Conservation (phyloP, 2,797 vertebrate genomes). For the Cuniculus paca region DNA sequence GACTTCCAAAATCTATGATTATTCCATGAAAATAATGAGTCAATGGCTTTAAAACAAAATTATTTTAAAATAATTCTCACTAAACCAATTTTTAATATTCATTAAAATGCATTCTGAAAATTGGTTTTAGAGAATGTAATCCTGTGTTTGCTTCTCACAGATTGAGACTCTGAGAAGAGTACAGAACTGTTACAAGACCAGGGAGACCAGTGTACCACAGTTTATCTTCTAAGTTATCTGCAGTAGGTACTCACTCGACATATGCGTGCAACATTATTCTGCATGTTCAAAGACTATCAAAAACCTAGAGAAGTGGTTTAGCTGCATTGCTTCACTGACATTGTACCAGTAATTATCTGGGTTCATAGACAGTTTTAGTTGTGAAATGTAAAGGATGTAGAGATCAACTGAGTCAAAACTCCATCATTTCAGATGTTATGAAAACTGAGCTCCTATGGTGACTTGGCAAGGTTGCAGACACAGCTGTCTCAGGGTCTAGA, state of each 20-base stretch:
- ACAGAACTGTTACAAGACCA: not conserved
- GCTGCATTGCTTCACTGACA: not conserved
- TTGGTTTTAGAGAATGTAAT: not conserved
- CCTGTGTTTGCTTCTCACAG: accelerated
- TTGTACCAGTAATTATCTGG: not conserved
- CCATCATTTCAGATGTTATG: not conserved
- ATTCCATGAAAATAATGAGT: not conserved
- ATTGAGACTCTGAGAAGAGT: not conserved
- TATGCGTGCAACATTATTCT: not conserved
- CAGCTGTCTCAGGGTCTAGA: not conserved
- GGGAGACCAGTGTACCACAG: not conserved
- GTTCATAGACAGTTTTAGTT: not conserved
- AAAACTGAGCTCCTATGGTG: accelerated
- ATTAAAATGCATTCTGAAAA: not conserved
- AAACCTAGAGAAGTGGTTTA: not conserved
- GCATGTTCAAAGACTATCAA: not conserved
- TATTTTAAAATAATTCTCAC: not conserved
- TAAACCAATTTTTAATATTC: not conserved
- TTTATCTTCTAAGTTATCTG: not conserved
- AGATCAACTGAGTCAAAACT: not conserved
- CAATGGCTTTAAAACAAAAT: not conserved
- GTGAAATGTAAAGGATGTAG: not conserved
- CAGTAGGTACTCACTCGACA: not conserved
- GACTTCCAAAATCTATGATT: not conserved
- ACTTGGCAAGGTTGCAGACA: accelerated